Percentiles rank a stretch among this genome's conserved stretches.
Conservation (phyloP, 23 tunicate species). For the Ascidia mentula region DNA sequence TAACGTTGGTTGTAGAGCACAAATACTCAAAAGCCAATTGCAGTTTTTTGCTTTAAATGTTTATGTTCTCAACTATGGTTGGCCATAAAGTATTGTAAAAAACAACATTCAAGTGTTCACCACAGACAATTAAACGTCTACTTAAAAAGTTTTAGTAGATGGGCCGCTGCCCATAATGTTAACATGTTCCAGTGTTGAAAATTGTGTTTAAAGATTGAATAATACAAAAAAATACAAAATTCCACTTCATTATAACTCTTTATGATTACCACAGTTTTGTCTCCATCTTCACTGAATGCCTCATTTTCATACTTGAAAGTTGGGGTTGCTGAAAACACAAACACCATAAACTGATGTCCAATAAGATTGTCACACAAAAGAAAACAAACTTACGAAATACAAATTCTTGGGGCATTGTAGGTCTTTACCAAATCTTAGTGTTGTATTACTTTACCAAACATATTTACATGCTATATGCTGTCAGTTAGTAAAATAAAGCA, state of each 20-base stretch:
- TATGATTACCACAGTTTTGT: background rate
- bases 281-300: background rate
- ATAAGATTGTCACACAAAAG: background rate
- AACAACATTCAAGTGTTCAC: too few relatives aligned
- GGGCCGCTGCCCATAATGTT: background rate
- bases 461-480: background rate
- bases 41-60: too few relatives aligned
- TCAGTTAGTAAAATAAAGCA: background rate
- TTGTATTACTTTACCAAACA: background rate
- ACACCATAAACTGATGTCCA: background rate
- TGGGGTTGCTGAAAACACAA: background rate
- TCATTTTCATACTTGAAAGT: background rate
- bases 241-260: too few relatives aligned
- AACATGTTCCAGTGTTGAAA: background rate
- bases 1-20: too few relatives aligned
- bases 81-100: too few relatives aligned
- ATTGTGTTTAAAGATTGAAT: too few relatives aligned
- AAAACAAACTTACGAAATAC: background rate
- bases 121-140: too few relatives aligned
- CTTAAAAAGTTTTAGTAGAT: background rate
- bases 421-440: background rate
- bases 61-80: too few relatives aligned
- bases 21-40: too few relatives aligned
- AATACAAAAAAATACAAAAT: too few relatives aligned
- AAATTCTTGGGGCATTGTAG: slow-evolving; percentile 2